Conservation (phyloP, 2,888 invertebrate genomes). For the Nudaria mundana region DNA sequence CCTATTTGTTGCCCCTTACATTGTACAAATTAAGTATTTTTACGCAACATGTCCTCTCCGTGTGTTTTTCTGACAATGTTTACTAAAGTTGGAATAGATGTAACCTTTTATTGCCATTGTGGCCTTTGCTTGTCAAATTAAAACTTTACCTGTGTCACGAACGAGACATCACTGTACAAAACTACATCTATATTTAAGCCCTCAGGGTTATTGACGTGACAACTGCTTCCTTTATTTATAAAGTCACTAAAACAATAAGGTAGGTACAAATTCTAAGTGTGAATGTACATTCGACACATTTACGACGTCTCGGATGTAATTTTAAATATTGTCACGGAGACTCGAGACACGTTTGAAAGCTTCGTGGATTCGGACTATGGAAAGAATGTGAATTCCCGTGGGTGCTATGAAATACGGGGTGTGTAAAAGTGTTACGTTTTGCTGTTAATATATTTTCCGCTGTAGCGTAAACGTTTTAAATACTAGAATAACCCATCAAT, state of each 20-base stretch:
- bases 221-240: constrained; percentile 12
- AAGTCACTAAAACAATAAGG: constrained; percentile 7
- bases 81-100: too few species aligned
- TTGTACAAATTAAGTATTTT: too few species aligned
- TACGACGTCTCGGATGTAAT: constrained; percentile 1
- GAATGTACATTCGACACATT: constrained; percentile 6
- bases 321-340: constrained; percentile 7
- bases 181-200: constrained; percentile 10
- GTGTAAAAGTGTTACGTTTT: constrained; percentile 3
- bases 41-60: too few species aligned
- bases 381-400: constrained; percentile 8
- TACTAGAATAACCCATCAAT: too few species aligned
- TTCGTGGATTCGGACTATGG: constrained; percentile 5
- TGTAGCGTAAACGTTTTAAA: too few species aligned
- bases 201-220: constrained; percentile 11
- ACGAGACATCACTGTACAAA: constrained; percentile 8
- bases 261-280: too few species aligned
- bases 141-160: constrained; percentile 7
- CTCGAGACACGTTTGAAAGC: constrained; percentile 4
- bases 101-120: constrained; percentile 3
- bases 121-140: constrained; percentile 9
- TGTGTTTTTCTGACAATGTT: too few species aligned
- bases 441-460: constrained; percentile 5
- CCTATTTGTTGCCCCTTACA: too few species aligned
- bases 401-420: constrained; percentile 4